phyloP scores from a whole-genome alignment of 2,797 vertebrate genomes.

The Hyperoplus lanceolatus region DNA sequence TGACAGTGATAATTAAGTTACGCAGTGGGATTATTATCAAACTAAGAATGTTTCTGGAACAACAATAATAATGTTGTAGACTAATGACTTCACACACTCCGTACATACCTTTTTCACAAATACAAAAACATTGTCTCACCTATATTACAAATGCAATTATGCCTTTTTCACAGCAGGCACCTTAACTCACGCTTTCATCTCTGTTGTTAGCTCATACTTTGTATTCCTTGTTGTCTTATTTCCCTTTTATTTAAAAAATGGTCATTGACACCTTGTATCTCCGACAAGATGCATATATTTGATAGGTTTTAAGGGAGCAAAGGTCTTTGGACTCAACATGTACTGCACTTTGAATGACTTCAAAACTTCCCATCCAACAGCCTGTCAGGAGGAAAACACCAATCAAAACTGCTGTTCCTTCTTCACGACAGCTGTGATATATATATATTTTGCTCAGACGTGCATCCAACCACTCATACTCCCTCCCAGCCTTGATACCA shows the following conservation, averaged over 20 bases:
- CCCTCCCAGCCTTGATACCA: constrained; percentile 29
- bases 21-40: background rate
- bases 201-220: background rate
- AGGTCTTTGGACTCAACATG: constrained; percentile 18
- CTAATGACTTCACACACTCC: background rate
- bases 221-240: background rate
- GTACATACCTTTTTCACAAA: background rate
- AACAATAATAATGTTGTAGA: background rate
- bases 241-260: background rate
- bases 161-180: background rate
- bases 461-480: constrained; percentile 49
- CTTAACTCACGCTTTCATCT: background rate
- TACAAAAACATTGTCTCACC: background rate
- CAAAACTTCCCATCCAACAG: constrained; percentile 22
- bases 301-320: background rate
- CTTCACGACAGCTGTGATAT: constrained; percentile 33
- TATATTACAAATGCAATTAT: background rate
- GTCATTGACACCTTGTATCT: background rate
- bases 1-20: background rate
- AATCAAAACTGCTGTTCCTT: constrained; percentile 14
- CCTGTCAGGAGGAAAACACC: constrained; percentile 5
- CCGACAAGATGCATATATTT: constrained; percentile 29
- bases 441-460: constrained; percentile 39
- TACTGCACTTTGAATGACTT: background rate
- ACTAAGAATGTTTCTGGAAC: background rate